A percentile compares a stretch with the other conserved stretches of the same genome.
These are phyloP conservation scores for Bombus terrestris DNA, from an alignment of 1,140 invertebrate species.

Conservation along the genomic window DNA sequence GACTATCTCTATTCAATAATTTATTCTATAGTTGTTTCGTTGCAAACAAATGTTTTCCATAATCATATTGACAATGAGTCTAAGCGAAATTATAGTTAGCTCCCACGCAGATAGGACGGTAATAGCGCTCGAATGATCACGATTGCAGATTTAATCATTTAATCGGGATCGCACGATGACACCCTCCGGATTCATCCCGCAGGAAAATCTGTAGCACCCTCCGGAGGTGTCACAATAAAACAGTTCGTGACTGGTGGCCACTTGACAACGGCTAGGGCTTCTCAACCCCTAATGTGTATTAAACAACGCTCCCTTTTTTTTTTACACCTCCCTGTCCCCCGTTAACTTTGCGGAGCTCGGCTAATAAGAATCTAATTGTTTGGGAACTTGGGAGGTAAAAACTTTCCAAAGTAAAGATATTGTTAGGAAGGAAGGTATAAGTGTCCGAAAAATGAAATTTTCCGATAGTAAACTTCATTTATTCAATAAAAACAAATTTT, in stretches of 20 bases:
- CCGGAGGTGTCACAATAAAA: slow-evolving; percentile 75
- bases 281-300: slow-evolving; percentile 69
- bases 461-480: not conserved
- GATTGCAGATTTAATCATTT: slow-evolving; percentile 59
- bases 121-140: slow-evolving; percentile 75
- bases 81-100: slow-evolving; percentile 43
- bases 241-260: slow-evolving; percentile 73
- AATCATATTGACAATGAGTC: not conserved
- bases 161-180: slow-evolving; percentile 65
- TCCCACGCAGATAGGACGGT: slow-evolving; percentile 78
- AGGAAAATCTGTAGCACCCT: slow-evolving; percentile 67
- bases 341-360: slow-evolving; percentile 20
- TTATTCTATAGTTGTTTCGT: too few species aligned
- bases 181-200: slow-evolving; percentile 54
- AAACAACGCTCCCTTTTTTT: slow-evolving; percentile 58
- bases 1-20: not conserved
- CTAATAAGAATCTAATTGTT: slow-evolving; percentile 73
- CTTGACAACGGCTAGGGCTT: slow-evolving; percentile 68
- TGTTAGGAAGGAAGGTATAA: not conserved
- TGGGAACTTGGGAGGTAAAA: slow-evolving; percentile 56
- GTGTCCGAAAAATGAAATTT: not conserved
- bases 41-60: not conserved
- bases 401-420: slow-evolving; percentile 2
- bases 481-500: too few species aligned
- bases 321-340: not conserved